phyloP scores from a whole-genome alignment of 2,888 invertebrate genomes.

The Drosophila paramelanica region DNA sequence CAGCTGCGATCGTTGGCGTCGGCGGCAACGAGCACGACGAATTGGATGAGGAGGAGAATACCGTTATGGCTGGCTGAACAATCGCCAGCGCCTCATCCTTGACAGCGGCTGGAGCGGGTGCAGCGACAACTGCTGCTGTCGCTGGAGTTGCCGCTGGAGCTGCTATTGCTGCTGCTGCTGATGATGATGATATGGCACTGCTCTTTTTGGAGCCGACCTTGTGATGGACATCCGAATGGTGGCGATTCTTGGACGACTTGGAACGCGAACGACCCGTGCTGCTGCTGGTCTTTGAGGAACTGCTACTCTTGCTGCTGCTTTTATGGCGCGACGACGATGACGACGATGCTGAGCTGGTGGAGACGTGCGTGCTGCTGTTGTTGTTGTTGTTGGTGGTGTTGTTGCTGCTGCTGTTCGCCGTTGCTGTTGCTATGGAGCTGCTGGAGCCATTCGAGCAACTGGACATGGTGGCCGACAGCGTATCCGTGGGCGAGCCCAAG shows the following conservation, averaged over 20 bases:
- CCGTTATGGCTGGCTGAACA: constrained; percentile 44
- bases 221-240: constrained; percentile 66
- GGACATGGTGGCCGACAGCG: constrained; percentile 58
- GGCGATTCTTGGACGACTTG: constrained; percentile 72
- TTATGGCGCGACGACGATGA: constrained; percentile 80
- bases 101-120: constrained; percentile 10
- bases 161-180: constrained; percentile 22
- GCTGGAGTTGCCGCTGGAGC: constrained; percentile 12
- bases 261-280: constrained; percentile 79
- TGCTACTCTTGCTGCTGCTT: constrained; percentile 83
- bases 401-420: neutral
- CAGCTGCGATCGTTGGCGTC: constrained; percentile 68
- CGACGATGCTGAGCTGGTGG: constrained; percentile 56
- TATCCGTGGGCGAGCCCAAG: constrained; percentile 64
- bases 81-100: constrained; percentile 39
- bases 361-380: constrained; percentile 35
- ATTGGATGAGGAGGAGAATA: constrained; percentile 81
- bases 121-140: constrained; percentile 14
- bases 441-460: constrained; percentile 68
- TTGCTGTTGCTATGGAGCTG: constrained; percentile 84
- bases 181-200: constrained; percentile 42
- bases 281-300: constrained; percentile 65
- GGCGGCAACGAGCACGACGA: constrained; percentile 82
- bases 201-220: constrained; percentile 63
- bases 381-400: constrained; percentile 63